A percentile compares a stretch with the other conserved stretches of the same genome.
Evolutionary conservation across 1,140 invertebrate genomes (phyloP).

Genomic region (Chymomyza costata): DNA sequence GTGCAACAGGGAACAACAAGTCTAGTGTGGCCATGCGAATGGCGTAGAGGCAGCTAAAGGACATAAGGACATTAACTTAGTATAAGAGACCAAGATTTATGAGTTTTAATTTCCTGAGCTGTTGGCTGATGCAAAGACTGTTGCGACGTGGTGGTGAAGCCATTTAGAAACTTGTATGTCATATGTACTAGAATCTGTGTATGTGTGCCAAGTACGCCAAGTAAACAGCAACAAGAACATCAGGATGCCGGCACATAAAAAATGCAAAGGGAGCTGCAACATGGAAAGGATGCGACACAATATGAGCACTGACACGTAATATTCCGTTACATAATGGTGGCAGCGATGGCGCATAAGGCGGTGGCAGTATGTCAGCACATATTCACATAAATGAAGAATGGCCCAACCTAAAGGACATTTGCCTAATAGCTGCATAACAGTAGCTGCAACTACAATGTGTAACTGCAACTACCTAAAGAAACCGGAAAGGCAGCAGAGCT

Average conservation of each 20-base stretch:
- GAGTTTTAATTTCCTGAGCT: slow-evolving; percentile 69
- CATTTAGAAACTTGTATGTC: slow-evolving; percentile 9
- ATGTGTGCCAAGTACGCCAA: slow-evolving; percentile 23
- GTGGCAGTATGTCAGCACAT: slow-evolving; percentile 54
- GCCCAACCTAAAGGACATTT: slow-evolving; percentile 60
- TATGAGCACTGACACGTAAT: slow-evolving; percentile 61
- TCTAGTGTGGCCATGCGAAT: too few species aligned
- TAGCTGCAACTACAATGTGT: slow-evolving; percentile 37
- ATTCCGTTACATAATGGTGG: slow-evolving; percentile 33
- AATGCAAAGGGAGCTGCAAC: slow-evolving; percentile 11
- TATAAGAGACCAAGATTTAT: slow-evolving; percentile 56
- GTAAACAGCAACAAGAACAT: not conserved
- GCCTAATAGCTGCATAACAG: slow-evolving; percentile 22
- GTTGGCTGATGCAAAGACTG: slow-evolving; percentile 22
- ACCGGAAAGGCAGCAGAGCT: slow-evolving; percentile 2
- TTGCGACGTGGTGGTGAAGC: slow-evolving; percentile 22
- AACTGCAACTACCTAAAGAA: slow-evolving; percentile 26
- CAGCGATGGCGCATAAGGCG: slow-evolving; percentile 8
- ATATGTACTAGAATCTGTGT: slow-evolving; percentile 5
- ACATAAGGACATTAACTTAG: slow-evolving; percentile 37
- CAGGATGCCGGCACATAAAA: slow-evolving; percentile 4
- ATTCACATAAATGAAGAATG: slow-evolving; percentile 60
- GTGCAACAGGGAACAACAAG: too few species aligned
- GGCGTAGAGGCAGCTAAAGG: slow-evolving; percentile 11
- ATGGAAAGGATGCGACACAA: slow-evolving; percentile 43